Conservation (phyloP, 2,888 invertebrate genomes). For the Spisula subtruncata region DNA sequence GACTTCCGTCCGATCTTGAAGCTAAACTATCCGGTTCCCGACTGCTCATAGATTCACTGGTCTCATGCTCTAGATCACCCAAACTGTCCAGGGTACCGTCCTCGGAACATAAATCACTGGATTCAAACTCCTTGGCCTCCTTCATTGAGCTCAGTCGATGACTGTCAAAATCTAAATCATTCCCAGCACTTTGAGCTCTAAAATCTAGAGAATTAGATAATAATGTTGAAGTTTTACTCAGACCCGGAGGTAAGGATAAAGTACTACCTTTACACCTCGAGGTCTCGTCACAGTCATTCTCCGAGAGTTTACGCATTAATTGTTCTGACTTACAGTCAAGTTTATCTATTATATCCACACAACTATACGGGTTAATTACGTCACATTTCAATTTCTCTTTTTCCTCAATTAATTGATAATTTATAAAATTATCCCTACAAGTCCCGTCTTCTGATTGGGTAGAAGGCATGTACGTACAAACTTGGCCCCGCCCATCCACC, state of each 20-base stretch:
- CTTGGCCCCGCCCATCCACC: slow-evolving; percentile 61
- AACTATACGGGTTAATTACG: slow-evolving; percentile 72
- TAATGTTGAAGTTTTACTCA: slow-evolving; percentile 39
- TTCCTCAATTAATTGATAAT: slow-evolving; percentile 24
- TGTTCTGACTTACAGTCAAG: slow-evolving; percentile 58
- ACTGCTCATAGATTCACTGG: slow-evolving; percentile 33
- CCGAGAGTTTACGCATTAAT: slow-evolving; percentile 42
- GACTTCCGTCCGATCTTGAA: slow-evolving; percentile 28
- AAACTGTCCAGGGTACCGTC: slow-evolving; percentile 60
- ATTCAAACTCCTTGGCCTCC: slow-evolving; percentile 58
- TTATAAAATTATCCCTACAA: slow-evolving; percentile 24
- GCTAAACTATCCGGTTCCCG: slow-evolving; percentile 32
- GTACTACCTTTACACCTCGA: slow-evolving; percentile 64
- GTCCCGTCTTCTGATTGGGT: slow-evolving; percentile 37
- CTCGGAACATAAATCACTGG: slow-evolving; percentile 62
- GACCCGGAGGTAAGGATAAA: slow-evolving; percentile 58
- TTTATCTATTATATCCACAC: slow-evolving; percentile 73
- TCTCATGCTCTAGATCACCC: slow-evolving; percentile 42
- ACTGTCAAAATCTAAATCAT: slow-evolving; percentile 60
- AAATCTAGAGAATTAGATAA: slow-evolving; percentile 51
- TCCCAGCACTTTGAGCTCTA: slow-evolving; percentile 63
- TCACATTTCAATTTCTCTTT: not conserved
- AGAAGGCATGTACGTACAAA: slow-evolving; percentile 45
- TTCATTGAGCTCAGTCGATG: slow-evolving; percentile 58
- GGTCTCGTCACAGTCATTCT: slow-evolving; percentile 9